Base-by-base conservation (phyloP, 1,140 invertebrate genomes). In the Scaptomyza montana region DNA sequence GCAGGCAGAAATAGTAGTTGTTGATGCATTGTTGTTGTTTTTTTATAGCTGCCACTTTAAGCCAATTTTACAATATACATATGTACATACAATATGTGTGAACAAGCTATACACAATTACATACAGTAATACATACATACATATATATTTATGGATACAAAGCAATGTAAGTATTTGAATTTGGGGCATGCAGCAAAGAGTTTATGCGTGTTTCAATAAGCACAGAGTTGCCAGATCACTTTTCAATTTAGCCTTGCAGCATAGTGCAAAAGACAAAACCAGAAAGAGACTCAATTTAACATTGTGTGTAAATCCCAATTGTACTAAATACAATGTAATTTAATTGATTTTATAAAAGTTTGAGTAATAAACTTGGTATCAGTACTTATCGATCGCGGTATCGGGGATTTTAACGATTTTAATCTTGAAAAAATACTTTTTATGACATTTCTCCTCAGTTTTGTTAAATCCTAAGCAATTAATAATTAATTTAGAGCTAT, bases 1-100 rank as follows among this genome's bases (percentile, higher is more conserved):
- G 55, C 50, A 51, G 50, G 65, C 49, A 61, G 53, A 28, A 39
- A 62, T 62, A 47, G 70, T 61, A 62, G 56, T 68, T 54, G 70
- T 61, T 68, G 56, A 61, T 54, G 16, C 16, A 55, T 59, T 66
- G 54, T 71, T 21, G 25, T 3, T 39, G 12, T 50, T 70, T 43
- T 46, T 47, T 71, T 71, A 19, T 33, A 43, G 51, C 54, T 77
- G 45, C 62, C 45, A 68, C 61, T 64, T 49, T 57, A 60, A 43
- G 67, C 60, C 63, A 74, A 68, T 75, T 66, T 49, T 30, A 25
- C 30, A 33, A 41, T 47, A 36, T 39, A 28, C 36, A 33, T 7
- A 25, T 25, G 21, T 7, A 7, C 5, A 5, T 30, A 30, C 5
- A 39, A 39, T 45, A 63, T 59, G 56, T 47, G 12, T 16, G 2